Evolutionary conservation across 2,113 vertebrate genomes (phyloP).

Genomic region (Chamaetylas fuelleborni): DNA sequence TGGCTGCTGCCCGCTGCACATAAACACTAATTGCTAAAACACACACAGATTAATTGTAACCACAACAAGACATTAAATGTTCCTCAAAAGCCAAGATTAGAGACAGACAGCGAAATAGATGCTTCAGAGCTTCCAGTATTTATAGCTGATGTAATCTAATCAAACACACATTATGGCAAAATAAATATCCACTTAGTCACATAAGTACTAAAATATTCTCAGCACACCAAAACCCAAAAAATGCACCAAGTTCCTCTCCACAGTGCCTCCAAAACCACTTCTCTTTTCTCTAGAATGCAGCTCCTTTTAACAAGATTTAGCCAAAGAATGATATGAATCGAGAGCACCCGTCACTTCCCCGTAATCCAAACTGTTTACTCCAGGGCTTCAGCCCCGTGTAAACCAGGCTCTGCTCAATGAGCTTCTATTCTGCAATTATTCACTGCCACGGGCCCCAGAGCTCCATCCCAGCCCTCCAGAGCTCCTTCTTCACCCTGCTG

Average conservation of each 20-base stretch:
- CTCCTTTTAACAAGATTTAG: not conserved
- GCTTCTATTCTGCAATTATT: not conserved
- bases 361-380: conserved; percentile 35
- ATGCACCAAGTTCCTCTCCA: not conserved
- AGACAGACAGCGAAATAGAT: not conserved
- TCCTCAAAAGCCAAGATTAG: conserved; percentile 54
- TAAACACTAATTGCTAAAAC: conserved; percentile 44
- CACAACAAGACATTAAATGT: conserved; percentile 33
- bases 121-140: conserved; percentile 24
- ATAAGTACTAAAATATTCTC: not conserved
- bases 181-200: conserved; percentile 48
- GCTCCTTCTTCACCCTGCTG: not conserved
- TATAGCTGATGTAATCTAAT: conserved; percentile 51
- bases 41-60: conserved; percentile 47
- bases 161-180: conserved; percentile 47
- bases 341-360: conserved; percentile 1
- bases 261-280: not conserved
- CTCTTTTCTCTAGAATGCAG: not conserved
- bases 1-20: not conserved
- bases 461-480: not conserved
- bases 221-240: not conserved
- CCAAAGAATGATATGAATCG: not conserved
- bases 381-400: not conserved
- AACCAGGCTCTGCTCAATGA: not conserved
- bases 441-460: not conserved